Evolutionary conservation across 1,140 invertebrate genomes (phyloP).

Genomic region (Lycorma delicatula): DNA sequence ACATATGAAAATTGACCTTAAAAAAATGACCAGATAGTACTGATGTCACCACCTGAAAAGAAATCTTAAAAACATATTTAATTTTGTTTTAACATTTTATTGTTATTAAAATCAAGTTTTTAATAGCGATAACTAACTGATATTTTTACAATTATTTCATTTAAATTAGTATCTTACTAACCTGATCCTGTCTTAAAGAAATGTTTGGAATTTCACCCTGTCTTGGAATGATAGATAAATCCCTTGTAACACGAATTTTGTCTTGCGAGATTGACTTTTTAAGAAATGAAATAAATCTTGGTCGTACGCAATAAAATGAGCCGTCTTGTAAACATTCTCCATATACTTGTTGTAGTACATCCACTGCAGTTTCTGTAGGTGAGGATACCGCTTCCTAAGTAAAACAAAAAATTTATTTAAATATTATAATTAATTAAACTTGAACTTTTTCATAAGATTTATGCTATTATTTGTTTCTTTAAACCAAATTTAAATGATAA

Average conservation of each 20-base stretch:
- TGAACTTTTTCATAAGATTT: no score
- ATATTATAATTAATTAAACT: no score
- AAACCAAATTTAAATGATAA: no score
- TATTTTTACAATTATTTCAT: constrained; percentile 11
- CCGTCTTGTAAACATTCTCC: constrained; percentile 52
- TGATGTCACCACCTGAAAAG: no score
- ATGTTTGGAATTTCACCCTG: constrained; percentile 18
- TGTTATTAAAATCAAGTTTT: constrained; percentile 15
- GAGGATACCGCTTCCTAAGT: no score
- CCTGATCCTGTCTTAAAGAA: constrained; percentile 3
- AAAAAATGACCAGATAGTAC: no score
- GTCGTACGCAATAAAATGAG: constrained; percentile 58
- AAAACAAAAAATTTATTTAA: no score
- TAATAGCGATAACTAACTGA: background rate
- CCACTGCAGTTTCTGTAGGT: constrained; percentile 40
- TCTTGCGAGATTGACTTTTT: constrained; percentile 53
- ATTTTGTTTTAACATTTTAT: constrained; percentile 30
- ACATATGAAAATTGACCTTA: no score
- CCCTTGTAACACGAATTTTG: constrained; percentile 60
- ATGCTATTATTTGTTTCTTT: no score
- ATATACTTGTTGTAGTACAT: constrained; percentile 51
- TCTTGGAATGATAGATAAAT: constrained; percentile 57
- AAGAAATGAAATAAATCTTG: constrained; percentile 63
- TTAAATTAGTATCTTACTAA: constrained; percentile 19
- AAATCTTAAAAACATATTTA: constrained; percentile 43